Base-by-base conservation (phyloP, 1,140 invertebrate species). In the Papilio polyxenes region DNA sequence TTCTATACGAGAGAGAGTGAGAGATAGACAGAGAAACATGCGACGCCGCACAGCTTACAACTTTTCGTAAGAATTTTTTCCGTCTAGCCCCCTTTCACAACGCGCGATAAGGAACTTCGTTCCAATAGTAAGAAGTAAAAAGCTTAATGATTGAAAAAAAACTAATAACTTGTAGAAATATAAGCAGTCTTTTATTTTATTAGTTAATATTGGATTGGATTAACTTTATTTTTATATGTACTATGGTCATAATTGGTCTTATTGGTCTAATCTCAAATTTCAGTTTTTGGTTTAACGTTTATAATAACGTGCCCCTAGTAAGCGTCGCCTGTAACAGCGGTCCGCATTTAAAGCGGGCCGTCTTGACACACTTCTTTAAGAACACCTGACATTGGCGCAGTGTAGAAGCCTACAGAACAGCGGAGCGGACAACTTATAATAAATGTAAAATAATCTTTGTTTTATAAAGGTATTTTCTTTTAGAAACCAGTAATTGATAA, bases 311-410 rank as follows among this genome's bases (percentile, higher is more conserved):
- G 48, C 51, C 51, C 6, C 44, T 23, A 77, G 65, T 85, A 85
- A 83, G 83, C 49, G 65, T 31, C 84, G 81, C 87, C 86, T 87
- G 86, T 80, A 81, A 72, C 78, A 80, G 85, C 81, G 78, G 85
- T 76, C 80, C 86, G 80, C 82, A 82, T 87, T 89, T 86, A 87
- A 87, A 91, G 87, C 82, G 84, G 79, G 79, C 59, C 88, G 83
- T 88, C 89, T 89, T 91, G 89, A 91, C 90, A 91, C 81, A 90
- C 75, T 89, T 89, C 83, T 83, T 82, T 51, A 62, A 85, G 88
- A 82, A 87, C 83, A 89, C 86, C 87, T 90, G 86, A 85, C 82
- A 83, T 86, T 83, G 80, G 56, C 78, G 77, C 44, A 75, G 10
- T 65, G 75, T 51, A 62, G 72, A 80, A 75, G 48, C 15, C 40